A percentile compares a stretch with the other conserved stretches of the same genome.
Evolutionary conservation across 1,140 invertebrate genomes (phyloP).

Genomic region (Scylla paramamosain): DNA sequence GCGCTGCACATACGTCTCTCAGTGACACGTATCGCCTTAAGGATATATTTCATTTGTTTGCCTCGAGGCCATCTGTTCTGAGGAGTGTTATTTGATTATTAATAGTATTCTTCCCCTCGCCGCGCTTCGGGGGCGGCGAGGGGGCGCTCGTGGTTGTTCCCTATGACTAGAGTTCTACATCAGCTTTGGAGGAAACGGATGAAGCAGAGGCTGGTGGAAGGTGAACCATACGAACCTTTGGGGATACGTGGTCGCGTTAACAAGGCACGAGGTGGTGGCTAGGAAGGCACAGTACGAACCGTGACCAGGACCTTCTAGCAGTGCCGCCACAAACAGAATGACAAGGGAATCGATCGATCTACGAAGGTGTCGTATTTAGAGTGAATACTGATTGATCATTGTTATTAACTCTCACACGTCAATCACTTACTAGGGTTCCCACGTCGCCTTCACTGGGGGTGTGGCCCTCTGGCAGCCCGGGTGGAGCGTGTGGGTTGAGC

Average conservation of each 20-base stretch:
- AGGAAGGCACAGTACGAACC: conserved; percentile 74
- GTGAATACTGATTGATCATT: conserved; percentile 6
- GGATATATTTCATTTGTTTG: not conserved
- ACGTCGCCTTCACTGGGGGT: not conserved
- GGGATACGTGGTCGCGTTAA: conserved; percentile 69
- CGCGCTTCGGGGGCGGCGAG: not conserved
- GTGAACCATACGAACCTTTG: conserved; percentile 74
- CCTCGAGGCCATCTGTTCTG: not conserved
- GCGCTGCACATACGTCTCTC: not conserved
- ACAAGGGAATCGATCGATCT: not conserved
- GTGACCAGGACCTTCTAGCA: conserved; percentile 75
- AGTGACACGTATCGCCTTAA: not conserved
- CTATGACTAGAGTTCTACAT: conserved; percentile 38
- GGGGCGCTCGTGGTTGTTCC: not conserved
- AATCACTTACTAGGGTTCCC: not conserved
- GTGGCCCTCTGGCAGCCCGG: not conserved
- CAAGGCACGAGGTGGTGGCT: conserved; percentile 75
- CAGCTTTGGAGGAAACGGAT: conserved; percentile 56
- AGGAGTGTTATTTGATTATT: conserved; percentile 24
- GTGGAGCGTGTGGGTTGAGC: not conserved
- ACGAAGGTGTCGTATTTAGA: conserved; percentile 2
- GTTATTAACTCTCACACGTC: not conserved
- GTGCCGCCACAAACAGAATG: conserved; percentile 73
- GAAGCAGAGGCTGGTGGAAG: conserved; percentile 73
- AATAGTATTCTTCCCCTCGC: not conserved